Conservation (phyloP, 2,797 vertebrate genomes). For the Picus viridis region DNA sequence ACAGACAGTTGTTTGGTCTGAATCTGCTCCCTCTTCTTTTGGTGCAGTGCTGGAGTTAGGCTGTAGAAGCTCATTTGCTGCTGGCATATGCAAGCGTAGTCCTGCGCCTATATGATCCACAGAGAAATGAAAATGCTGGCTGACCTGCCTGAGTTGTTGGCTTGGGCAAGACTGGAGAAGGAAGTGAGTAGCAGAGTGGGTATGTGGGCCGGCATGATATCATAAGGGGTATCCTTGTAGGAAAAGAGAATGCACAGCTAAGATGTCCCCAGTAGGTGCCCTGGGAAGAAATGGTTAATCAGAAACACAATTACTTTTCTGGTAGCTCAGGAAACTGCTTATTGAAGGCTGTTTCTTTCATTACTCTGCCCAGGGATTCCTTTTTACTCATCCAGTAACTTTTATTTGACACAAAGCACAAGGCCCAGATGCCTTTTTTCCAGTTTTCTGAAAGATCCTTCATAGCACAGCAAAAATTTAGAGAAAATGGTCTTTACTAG, state of each 20-base stretch:
- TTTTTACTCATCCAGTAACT: neutral
- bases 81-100: neutral
- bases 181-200: neutral
- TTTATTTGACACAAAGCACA: neutral
- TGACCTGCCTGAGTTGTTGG: neutral
- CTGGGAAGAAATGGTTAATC: neutral
- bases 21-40: neutral
- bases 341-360: neutral
- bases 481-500: neutral
- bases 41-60: neutral
- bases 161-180: neutral
- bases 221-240: neutral
- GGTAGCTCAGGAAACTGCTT: neutral
- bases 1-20: conserved; percentile 10
- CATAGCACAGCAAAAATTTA: neutral
- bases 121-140: neutral
- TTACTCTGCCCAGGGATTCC: neutral
- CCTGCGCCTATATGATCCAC: neutral
- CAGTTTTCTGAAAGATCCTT: neutral
- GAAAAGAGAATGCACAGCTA: neutral
- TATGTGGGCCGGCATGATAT: neutral
- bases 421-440: neutral
- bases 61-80: neutral
- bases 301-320: neutral
- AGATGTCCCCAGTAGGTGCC: neutral